Percentiles rank a stretch among this genome's conserved stretches.
These are phyloP conservation scores for Elaphurus davidianus DNA, from an alignment of 2,113 vertebrate genomes.

Conservation along the genomic window DNA sequence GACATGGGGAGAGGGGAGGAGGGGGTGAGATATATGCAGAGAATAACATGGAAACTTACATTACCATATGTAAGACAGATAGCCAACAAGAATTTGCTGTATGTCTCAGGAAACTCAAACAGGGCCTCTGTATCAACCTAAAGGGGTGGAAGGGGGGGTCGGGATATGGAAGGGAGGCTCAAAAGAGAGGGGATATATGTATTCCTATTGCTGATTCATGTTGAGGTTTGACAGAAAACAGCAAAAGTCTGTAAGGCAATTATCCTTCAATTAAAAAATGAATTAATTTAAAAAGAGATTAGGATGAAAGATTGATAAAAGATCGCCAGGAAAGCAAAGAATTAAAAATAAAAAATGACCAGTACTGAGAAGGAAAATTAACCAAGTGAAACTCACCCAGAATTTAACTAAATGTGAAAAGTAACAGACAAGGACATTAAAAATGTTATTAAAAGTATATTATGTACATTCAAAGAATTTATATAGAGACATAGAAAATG, in stretches of 20 bases:
- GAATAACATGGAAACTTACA: background rate
- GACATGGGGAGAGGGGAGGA: background rate
- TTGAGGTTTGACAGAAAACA: background rate
- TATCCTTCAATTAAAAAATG: background rate
- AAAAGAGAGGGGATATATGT: rapidly evolving
- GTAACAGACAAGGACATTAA: background rate
- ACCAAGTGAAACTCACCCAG: background rate
- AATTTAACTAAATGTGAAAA: background rate
- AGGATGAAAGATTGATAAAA: background rate
- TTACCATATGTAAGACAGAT: background rate
- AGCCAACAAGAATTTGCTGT: background rate
- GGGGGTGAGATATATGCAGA: background rate
- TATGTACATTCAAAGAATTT: background rate
- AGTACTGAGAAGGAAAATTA: background rate
- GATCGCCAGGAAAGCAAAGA: background rate
- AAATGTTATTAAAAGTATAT: background rate
- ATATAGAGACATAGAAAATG: background rate
- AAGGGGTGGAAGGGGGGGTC: background rate
- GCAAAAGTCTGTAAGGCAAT: background rate
- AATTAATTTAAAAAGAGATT: background rate
- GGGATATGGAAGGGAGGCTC: background rate
- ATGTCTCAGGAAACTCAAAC: background rate
- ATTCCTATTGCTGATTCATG: background rate
- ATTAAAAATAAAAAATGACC: background rate
- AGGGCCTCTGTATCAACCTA: background rate